phyloP scores from a whole-genome alignment of 2,113 vertebrate genomes.

The Cnemophilus loriae region DNA sequence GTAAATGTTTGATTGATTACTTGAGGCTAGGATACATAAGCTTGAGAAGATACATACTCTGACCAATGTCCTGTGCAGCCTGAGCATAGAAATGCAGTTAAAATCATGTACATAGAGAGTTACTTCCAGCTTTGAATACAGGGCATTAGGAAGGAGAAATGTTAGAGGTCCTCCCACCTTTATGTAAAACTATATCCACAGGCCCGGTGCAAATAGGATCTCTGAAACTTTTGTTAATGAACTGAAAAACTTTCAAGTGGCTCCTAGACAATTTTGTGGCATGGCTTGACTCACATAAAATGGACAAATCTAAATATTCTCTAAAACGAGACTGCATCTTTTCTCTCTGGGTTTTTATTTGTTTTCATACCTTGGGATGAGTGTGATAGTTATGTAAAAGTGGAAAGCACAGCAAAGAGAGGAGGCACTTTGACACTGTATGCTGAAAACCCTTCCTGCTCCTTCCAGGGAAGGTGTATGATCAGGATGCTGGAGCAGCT shows the following conservation, averaged over 20 bases:
- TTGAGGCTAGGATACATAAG: not conserved
- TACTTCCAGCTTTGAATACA: not conserved
- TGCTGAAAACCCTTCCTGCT: not conserved
- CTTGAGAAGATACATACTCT: not conserved
- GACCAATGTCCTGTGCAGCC: not conserved
- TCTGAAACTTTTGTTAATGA: not conserved
- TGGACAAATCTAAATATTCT: not conserved
- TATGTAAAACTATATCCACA: not conserved
- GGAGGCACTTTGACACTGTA: not conserved
- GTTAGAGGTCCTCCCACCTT: not conserved
- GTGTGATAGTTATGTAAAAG: not conserved
- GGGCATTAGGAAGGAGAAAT: not conserved
- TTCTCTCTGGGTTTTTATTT: not conserved
- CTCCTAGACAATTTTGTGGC: not conserved
- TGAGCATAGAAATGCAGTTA: not conserved
- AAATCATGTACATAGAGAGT: not conserved
- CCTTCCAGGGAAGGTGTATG: not conserved
- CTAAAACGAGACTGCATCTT: not conserved
- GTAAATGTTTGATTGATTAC: not conserved
- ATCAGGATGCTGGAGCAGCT: not conserved
- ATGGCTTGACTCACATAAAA: not conserved
- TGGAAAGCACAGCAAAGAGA: not conserved
- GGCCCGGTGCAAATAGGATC: not conserved
- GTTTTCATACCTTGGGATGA: not conserved
- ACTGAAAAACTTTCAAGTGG: not conserved